phyloP scores from a whole-genome alignment of 2,113 vertebrate genomes.

The Syngnathus scovelli region DNA sequence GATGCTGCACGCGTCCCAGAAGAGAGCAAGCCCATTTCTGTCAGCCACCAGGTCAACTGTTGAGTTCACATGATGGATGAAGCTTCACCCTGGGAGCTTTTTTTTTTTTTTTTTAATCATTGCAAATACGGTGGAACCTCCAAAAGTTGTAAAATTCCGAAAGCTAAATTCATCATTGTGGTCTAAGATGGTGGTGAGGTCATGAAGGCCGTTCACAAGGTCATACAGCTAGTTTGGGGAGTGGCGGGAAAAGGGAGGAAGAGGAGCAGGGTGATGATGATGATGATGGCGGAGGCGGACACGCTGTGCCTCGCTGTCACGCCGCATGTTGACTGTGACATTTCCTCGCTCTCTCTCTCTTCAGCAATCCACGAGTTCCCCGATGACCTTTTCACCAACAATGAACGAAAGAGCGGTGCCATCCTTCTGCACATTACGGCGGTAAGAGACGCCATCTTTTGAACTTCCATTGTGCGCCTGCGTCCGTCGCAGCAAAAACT shows the following conservation, averaged over 20 bases:
- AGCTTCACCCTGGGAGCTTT: conserved; percentile 25
- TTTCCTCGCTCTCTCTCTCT: conserved; percentile 53
- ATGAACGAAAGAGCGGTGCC: conserved; percentile 82
- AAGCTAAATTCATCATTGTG: no score
- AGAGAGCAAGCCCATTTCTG: conserved; percentile 10
- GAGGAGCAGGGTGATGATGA: neutral
- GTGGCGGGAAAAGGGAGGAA: neutral
- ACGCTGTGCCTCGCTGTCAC: conserved; percentile 16
- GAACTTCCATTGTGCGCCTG: neutral
- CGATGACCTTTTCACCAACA: conserved; percentile 83
- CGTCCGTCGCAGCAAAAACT: neutral
- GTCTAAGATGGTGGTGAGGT: neutral
- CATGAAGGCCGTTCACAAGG: neutral
- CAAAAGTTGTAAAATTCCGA: no score
- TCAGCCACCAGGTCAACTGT: conserved; percentile 36
- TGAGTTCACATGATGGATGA: conserved; percentile 29
- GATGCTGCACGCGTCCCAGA: neutral
- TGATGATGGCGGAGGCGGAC: neutral
- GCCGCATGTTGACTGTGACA: conserved; percentile 43
- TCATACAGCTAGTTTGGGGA: neutral
- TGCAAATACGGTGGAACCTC: no score
- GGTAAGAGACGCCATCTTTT: conserved; percentile 68
- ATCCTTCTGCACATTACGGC: conserved; percentile 85
- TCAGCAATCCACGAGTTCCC: conserved; percentile 94
- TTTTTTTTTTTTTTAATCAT: conserved; percentile 39